phyloP scores from a whole-genome alignment of 2,113 vertebrate genomes.

The Ploceus nigricollis region DNA sequence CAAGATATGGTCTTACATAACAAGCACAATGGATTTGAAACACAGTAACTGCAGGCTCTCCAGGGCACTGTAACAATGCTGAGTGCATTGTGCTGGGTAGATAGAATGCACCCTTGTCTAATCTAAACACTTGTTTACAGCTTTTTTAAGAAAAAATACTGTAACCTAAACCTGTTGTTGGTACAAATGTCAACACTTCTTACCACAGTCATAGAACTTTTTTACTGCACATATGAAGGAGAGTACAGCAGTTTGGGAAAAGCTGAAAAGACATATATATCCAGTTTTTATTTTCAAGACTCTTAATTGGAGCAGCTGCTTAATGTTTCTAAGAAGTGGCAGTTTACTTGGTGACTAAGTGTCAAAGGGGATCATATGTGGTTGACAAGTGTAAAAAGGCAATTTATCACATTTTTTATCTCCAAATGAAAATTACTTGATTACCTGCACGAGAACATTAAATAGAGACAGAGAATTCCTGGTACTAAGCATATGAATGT shows the following conservation, averaged over 20 bases:
- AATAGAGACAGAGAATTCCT: neutral
- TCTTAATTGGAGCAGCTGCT: neutral
- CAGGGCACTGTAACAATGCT: neutral
- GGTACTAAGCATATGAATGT: neutral
- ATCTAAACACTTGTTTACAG: neutral
- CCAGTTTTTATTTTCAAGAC: neutral
- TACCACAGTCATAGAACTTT: neutral
- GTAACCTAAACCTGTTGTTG: neutral
- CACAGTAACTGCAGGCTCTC: neutral
- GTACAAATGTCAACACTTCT: neutral
- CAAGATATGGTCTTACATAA: neutral
- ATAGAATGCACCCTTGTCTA: neutral
- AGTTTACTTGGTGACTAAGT: neutral
- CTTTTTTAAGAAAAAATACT: neutral
- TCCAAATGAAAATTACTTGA: neutral
- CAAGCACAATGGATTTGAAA: neutral
- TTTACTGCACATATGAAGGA: neutral
- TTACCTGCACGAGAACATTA: neutral
- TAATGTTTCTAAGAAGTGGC: neutral
- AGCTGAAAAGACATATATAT: neutral
- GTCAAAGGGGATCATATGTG: neutral
- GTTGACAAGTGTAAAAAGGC: neutral
- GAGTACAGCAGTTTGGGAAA: neutral
- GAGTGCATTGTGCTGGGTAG: neutral
- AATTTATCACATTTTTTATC: neutral